phyloP scores from a whole-genome alignment of 2,888 invertebrate species.

The Eurytoma californica region DNA sequence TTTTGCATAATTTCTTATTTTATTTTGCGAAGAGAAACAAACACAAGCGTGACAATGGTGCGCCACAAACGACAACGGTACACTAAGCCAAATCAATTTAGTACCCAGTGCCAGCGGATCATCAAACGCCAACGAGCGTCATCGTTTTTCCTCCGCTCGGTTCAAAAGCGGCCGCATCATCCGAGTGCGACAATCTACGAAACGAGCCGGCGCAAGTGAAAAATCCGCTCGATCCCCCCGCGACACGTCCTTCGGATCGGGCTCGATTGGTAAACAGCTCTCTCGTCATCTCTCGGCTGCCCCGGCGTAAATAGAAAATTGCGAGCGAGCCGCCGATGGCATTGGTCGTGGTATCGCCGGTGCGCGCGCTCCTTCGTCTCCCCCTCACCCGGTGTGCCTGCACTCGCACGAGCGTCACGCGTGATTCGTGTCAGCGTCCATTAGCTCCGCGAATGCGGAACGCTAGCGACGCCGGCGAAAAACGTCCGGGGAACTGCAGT shows the following conservation, averaged over 20 bases:
- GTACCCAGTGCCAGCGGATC: background rate
- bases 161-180: too few relatives aligned
- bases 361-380: constrained; percentile 54
- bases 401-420: constrained; percentile 59
- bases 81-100: background rate
- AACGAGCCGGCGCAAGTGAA: too few relatives aligned
- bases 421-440: constrained; percentile 66
- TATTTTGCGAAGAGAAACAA: too few relatives aligned
- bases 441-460: constrained; percentile 62
- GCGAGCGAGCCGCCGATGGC: constrained; percentile 49
- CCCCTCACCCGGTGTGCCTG: constrained; percentile 36
- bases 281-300: constrained; percentile 4
- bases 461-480: constrained; percentile 46
- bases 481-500: background rate
- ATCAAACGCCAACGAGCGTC: background rate
- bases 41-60: too few relatives aligned
- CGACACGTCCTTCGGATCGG: too few relatives aligned
- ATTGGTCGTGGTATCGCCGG: constrained; percentile 58
- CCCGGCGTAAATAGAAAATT: constrained; percentile 42
- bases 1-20: too few relatives aligned
- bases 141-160: too few relatives aligned
- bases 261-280: constrained; percentile 20
- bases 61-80: background rate
- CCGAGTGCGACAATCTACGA: too few relatives aligned
- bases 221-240: too few relatives aligned